Percentiles rank a stretch among this genome's conserved stretches.
Conservation (phyloP, 1,140 invertebrate species). For the Nasonia vitripennis region DNA sequence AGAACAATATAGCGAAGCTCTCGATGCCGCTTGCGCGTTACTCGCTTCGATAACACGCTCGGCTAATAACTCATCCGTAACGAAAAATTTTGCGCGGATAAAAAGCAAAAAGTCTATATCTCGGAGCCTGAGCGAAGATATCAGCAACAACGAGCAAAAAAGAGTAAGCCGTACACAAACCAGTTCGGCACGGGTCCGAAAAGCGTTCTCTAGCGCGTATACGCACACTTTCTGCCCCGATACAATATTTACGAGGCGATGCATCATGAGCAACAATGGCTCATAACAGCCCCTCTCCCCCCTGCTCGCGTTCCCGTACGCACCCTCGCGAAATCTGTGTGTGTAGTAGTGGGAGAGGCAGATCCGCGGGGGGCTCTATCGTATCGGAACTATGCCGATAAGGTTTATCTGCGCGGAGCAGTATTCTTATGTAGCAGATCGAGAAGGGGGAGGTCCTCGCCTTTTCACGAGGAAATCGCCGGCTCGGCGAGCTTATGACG, state of each 20-base stretch:
- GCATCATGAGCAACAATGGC: constrained; percentile 73
- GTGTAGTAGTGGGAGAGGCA: background rate
- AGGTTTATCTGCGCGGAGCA: constrained; percentile 70
- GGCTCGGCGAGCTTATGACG: background rate
- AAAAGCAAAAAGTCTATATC: background rate
- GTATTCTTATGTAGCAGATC: constrained; percentile 67
- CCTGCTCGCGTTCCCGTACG: background rate
- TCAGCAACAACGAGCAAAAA: background rate
- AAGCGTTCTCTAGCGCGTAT: constrained; percentile 56
- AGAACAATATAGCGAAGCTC: too few species aligned
- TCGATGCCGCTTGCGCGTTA: too few species aligned
- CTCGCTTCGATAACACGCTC: background rate
- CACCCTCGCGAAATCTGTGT: constrained; percentile 34
- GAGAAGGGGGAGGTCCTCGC: background rate
- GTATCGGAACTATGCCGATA: constrained; percentile 69
- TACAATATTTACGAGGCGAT: constrained; percentile 75
- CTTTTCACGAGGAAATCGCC: constrained; percentile 19
- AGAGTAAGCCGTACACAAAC: constrained; percentile 14
- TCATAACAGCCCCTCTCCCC: constrained; percentile 64
- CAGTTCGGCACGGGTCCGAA: constrained; percentile 36
- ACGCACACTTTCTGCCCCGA: constrained; percentile 65
- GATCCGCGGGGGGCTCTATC: constrained; percentile 62
- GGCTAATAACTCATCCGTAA: background rate
- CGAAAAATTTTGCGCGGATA: background rate
- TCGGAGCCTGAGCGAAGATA: background rate